Conservation (phyloP, 2,797 vertebrate species). For the Apogon talboti region DNA sequence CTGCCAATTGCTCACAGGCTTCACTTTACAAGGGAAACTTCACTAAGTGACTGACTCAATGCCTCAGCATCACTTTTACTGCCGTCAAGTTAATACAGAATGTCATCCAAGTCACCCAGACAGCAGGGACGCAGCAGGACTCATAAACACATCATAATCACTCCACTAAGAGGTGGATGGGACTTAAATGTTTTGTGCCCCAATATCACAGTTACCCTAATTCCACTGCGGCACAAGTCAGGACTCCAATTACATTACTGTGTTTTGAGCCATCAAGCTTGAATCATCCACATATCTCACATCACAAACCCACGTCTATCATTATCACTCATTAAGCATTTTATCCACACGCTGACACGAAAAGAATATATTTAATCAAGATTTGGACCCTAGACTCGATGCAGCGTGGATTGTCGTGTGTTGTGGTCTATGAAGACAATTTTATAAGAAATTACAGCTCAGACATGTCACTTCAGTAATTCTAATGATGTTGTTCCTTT, state of each 20-base stretch:
- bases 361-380: slow-evolving; percentile 62
- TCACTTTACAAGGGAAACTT: slow-evolving; percentile 59
- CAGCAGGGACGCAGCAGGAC: slow-evolving; percentile 60
- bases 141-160: slow-evolving; percentile 70
- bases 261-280: slow-evolving; percentile 44
- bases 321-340: slow-evolving; percentile 62
- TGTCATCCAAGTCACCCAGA: slow-evolving; percentile 54
- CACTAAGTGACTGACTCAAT: slow-evolving; percentile 51
- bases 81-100: slow-evolving; percentile 58
- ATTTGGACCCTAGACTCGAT: slow-evolving; percentile 35
- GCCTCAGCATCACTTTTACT: slow-evolving; percentile 56
- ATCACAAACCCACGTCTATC: slow-evolving; percentile 41
- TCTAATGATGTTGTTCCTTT: slow-evolving; percentile 10
- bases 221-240: slow-evolving; percentile 56
- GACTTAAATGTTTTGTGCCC: slow-evolving; percentile 38
- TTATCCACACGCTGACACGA: slow-evolving; percentile 56
- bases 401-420: slow-evolving; percentile 21
- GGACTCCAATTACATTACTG: slow-evolving; percentile 52
- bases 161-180: slow-evolving; percentile 49
- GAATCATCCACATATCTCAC: slow-evolving; percentile 29
- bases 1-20: slow-evolving; percentile 41
- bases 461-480: slow-evolving; percentile 31
- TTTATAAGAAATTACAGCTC: slow-evolving; percentile 53
- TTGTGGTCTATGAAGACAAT: slow-evolving; percentile 18
- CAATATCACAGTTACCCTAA: slow-evolving; percentile 51